phyloP scores from a whole-genome alignment of 2,797 vertebrate species.

The Streptopelia turtur region DNA sequence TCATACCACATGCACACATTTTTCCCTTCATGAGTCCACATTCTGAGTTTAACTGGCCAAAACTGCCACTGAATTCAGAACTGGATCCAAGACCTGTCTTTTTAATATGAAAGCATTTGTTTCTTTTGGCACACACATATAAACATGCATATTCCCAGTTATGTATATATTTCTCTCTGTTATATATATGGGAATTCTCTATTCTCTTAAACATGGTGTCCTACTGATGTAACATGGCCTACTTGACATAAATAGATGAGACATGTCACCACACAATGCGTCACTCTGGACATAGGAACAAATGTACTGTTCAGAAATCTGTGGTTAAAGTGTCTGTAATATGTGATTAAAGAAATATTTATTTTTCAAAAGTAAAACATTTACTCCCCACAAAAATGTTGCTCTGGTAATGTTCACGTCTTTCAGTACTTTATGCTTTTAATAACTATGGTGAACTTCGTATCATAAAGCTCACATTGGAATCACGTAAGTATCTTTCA shows the following conservation, averaged over 20 bases:
- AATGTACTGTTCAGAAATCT: slow-evolving; percentile 38
- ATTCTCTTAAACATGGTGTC: background rate
- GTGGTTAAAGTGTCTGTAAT: slow-evolving; percentile 34
- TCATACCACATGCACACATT: background rate
- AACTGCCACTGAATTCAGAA: background rate
- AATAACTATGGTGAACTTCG: background rate
- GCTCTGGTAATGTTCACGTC: background rate
- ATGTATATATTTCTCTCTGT: background rate
- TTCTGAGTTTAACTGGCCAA: background rate
- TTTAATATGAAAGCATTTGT: background rate
- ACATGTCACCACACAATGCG: slow-evolving; percentile 29
- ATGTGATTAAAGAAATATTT: slow-evolving; percentile 57
- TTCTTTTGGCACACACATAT: background rate
- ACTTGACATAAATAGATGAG: slow-evolving; percentile 46
- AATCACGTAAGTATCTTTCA: background rate
- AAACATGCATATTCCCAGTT: background rate
- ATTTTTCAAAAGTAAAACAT: slow-evolving; percentile 56
- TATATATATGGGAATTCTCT: background rate
- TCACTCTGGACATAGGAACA: slow-evolving; percentile 44
- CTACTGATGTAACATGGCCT: background rate
- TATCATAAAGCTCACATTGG: background rate
- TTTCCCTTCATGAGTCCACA: background rate
- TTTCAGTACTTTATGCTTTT: background rate
- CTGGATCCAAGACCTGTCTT: background rate
- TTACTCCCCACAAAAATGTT: slow-evolving; percentile 49